Evolutionary conservation across 2,113 vertebrate genomes (phyloP), one percentile per base, ranked within the genome.

Genomic region (Zeus faber): DNA sequence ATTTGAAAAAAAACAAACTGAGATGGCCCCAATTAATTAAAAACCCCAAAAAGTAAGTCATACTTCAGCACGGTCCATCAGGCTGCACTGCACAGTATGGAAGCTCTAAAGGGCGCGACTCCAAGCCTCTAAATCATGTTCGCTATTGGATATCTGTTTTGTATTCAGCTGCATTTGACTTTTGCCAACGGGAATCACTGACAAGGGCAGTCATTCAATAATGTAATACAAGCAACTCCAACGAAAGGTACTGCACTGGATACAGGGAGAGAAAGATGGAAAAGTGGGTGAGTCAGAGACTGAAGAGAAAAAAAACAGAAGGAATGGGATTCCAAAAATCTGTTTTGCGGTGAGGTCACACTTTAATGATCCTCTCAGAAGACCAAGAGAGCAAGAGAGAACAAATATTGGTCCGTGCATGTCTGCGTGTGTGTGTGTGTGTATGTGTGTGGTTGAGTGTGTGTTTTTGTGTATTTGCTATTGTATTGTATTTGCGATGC

Each of bases 121-220:
- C 22, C 52, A 51, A 60, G 53, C 1, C n/a, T 56, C 0, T 56
- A 69, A 53, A 72, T 46, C 73, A 55, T 18, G 11, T 56, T 66
- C 39, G 27, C 31, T 54, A 46, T 61, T 63, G 54, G 44, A 51
- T 62, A 58, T 71, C 51, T 58, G 5, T 26, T 74, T 66, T 64
- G 17, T 64, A 53, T 57, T 69, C 25, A 27, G 48, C 57, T 49
- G 43, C 41, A 18, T 70, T 61, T 68, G 66, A 68, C 60, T 73
- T 70, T 61, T 50, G 46, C 51, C 25, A 50, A 52, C 7, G 49
- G 53, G 59, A 69, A 54, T 63, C 58, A 49, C 58, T 62, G 47
- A 67, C 49, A 58, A 70, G 57, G 56, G 57, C 54, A 60, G 43
- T 48, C 52, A 49, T 63, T 77, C 62, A 57, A 52, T 70, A 65